Evolutionary conservation across 64 coral and sea anemone genomes (phyloP), one percentile per base, ranked within the genome.

Genomic region (Porites lutea): DNA sequence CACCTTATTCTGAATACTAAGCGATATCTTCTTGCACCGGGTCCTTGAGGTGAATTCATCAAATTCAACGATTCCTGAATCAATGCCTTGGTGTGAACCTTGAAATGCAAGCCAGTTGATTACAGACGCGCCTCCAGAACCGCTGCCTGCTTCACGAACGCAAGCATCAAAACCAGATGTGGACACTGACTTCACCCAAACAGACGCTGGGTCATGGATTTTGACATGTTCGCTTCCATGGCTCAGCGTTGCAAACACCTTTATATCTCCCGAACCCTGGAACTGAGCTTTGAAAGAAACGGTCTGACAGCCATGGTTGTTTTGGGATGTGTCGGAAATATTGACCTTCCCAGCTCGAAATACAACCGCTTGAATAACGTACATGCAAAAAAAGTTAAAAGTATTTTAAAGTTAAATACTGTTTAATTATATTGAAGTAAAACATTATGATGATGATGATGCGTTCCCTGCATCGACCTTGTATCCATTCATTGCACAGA

Each of bases 41-140:
- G 86, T 94, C 4, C 78, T 81, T 1, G 78, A 75, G 48, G 87
- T 65, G 20, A 88, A 89, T 15, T 89, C 59, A 12, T 65, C 65
- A 55, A 89, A 89, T 18, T 65, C 1, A 9, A 23, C 87, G 6
- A 62, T 89, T n/a, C 87, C 92, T 50, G 54, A 48, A 14, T 89
- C 4, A 2, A 77, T 49, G 0, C 61, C 87, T 11, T 74, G 51
- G 45, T 62, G 67, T 1, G 69, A 75, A 6, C 69, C 87, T 84
- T 89, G 86, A 22, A 89, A 94, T 13, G 92, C 87, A 7, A 94
- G 15, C 92, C 92, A 94, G 52, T 88, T 94, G 47, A 94, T 15
- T 18, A 83, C 92, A 45, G 87, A 79, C 13, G 13, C 79, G 7
- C 78, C 71, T 5, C 52, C 74, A 4, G 92, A 89, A 4, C 92